Evolutionary conservation across 2,888 invertebrate species (phyloP).

Genomic region (Synanthedon vespiformis): DNA sequence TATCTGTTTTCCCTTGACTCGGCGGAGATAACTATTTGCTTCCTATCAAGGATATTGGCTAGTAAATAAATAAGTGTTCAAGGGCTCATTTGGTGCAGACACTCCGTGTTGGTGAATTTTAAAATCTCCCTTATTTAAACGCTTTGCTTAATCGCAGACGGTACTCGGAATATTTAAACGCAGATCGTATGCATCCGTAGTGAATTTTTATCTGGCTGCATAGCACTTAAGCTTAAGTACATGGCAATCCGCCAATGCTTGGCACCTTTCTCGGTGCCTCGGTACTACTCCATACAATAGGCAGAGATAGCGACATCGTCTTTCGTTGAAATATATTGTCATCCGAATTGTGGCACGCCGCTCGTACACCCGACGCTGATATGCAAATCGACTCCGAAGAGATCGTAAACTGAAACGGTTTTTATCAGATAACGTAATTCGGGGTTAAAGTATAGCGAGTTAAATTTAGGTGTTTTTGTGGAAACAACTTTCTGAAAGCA

Average conservation of each 20-base stretch:
- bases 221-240: slow-evolving; percentile 4
- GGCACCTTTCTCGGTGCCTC: slow-evolving; percentile 24
- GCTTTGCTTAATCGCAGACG: background rate
- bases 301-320: slow-evolving; percentile 47
- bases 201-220: background rate
- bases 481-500: slow-evolving; percentile 8
- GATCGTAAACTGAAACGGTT: slow-evolving; percentile 49
- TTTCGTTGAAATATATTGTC: slow-evolving; percentile 54
- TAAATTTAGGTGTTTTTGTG: slow-evolving; percentile 10
- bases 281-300: slow-evolving; percentile 35
- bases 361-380: slow-evolving; percentile 45
- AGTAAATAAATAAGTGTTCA: slow-evolving; percentile 19
- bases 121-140: background rate
- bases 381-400: slow-evolving; percentile 56
- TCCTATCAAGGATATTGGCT: slow-evolving; percentile 16
- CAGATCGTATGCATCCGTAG: background rate
- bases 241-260: slow-evolving; percentile 38
- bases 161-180: background rate
- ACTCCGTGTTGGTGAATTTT: background rate
- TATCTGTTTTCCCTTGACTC: slow-evolving; percentile 25
- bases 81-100: slow-evolving; percentile 9
- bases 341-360: slow-evolving; percentile 33
- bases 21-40: slow-evolving; percentile 33
- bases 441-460: slow-evolving; percentile 35
- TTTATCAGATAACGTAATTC: slow-evolving; percentile 56